Conservation (phyloP, 2,888 invertebrate species). For the Diarsia rubi region DNA sequence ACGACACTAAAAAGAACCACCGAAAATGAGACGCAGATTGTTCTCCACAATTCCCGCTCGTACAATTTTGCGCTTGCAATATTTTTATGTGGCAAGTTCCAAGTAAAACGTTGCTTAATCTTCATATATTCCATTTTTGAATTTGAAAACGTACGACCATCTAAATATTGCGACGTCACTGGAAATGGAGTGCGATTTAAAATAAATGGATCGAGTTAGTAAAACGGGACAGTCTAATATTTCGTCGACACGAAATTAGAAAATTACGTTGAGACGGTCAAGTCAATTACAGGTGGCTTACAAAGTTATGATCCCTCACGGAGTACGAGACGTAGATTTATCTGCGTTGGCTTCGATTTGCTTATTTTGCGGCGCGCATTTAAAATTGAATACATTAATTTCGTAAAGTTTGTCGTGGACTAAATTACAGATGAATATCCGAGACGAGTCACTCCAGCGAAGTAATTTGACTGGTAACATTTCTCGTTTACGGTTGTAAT, state of each 20-base stretch:
- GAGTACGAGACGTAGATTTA: constrained; percentile 80
- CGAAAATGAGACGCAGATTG: constrained; percentile 67
- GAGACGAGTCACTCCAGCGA: constrained; percentile 63
- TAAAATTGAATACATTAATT: constrained; percentile 83
- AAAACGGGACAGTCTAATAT: constrained; percentile 61
- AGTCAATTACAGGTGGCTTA: constrained; percentile 84
- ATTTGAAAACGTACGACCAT: constrained; percentile 30
- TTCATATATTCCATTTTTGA: constrained; percentile 59
- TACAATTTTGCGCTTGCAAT: constrained; percentile 61
- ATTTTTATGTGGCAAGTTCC: constrained; percentile 59
- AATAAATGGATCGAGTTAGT: constrained; percentile 71
- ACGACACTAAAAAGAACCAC: constrained; percentile 66
- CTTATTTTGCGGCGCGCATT: constrained; percentile 77
- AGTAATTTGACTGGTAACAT: constrained; percentile 74
- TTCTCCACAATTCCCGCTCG: constrained; percentile 56
- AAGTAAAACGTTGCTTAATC: constrained; percentile 59
- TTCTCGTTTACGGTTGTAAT: constrained; percentile 69
- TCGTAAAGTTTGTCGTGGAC: constrained; percentile 74
- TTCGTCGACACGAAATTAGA: constrained; percentile 73
- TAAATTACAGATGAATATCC: constrained; percentile 71
- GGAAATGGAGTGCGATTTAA: constrained; percentile 44
- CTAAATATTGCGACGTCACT: constrained; percentile 35
- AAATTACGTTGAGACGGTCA: constrained; percentile 74
- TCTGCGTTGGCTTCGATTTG: constrained; percentile 79
- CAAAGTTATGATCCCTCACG: constrained; percentile 82